These are phyloP conservation scores for Agrochola litura DNA, from an alignment of 2,888 invertebrate genomes.

Conservation along the genomic window DNA sequence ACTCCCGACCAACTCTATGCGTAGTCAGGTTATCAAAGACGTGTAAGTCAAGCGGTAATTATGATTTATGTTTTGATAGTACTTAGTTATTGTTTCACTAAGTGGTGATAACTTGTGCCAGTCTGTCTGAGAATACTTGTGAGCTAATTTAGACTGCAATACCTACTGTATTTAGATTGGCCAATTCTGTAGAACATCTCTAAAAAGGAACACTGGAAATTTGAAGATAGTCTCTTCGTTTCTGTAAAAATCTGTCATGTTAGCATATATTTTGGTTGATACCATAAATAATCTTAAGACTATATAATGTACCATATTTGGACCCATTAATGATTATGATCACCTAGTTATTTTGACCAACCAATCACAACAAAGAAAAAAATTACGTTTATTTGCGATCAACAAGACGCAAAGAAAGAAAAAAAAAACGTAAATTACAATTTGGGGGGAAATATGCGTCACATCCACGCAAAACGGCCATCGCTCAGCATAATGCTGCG, in stretches of 20 bases:
- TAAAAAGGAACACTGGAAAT: neutral
- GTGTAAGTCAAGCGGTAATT: constrained; percentile 56
- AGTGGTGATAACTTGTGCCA: constrained; percentile 42
- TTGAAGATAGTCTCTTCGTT: neutral
- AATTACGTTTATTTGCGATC: too few species aligned
- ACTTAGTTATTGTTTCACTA: constrained; percentile 39
- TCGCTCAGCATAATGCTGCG: too few species aligned
- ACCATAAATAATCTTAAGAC: too few species aligned
- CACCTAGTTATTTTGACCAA: too few species aligned
- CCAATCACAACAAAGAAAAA: too few species aligned
- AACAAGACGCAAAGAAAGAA: too few species aligned
- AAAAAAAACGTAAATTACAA: too few species aligned
- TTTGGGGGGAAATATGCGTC: too few species aligned
- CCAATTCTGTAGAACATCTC: neutral
- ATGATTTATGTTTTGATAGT: constrained; percentile 45
- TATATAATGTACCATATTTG: too few species aligned
- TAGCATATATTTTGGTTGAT: neutral
- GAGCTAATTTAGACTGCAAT: constrained; percentile 17
- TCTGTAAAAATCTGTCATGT: neutral
- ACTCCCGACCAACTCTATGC: constrained; percentile 52
- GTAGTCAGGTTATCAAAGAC: constrained; percentile 70
- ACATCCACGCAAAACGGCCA: too few species aligned
- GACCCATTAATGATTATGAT: too few species aligned
- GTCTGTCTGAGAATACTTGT: constrained; percentile 20
- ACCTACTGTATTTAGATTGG: neutral